Evolutionary conservation across 2,113 vertebrate species (phyloP).

Genomic region (Podarcis muralis): DNA sequence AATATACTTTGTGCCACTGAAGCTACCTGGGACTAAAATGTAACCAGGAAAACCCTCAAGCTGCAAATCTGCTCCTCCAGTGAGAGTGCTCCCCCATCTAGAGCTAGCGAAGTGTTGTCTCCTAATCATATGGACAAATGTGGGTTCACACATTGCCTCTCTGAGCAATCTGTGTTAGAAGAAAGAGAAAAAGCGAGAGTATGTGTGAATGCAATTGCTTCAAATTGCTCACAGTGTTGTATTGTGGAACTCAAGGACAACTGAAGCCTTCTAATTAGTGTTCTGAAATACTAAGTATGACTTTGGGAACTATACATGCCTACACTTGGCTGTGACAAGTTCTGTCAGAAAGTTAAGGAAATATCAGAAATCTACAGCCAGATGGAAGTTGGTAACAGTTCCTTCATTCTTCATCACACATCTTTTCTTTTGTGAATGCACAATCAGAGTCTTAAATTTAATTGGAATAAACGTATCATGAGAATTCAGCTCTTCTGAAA

Average conservation of each 20-base stretch:
- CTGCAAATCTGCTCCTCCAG: not conserved
- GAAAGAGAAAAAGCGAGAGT: not conserved
- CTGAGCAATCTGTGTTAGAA: not conserved
- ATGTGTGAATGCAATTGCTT: not conserved
- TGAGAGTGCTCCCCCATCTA: not conserved
- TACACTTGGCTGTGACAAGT: not conserved
- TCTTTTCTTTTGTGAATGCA: not conserved
- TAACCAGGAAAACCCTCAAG: not conserved
- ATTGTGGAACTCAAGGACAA: not conserved
- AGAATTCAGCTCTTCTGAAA: slow-evolving; percentile 58
- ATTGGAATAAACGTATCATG: slow-evolving; percentile 52
- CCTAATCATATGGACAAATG: not conserved
- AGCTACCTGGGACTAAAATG: not conserved
- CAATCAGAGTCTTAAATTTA: not conserved
- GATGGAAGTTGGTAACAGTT: not conserved
- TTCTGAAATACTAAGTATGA: not conserved
- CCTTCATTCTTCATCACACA: not conserved
- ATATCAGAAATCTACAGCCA: not conserved
- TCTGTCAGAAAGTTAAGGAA: not conserved
- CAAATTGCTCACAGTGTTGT: not conserved
- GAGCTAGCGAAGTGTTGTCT: not conserved
- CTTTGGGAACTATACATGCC: not conserved
- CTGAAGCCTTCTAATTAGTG: not conserved
- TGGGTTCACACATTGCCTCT: not conserved
- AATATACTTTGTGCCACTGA: not conserved